A percentile compares a stretch with the other conserved stretches of the same genome.
phyloP scores from a whole-genome alignment of 2,113 vertebrate species.

The Geothlypis trichas region DNA sequence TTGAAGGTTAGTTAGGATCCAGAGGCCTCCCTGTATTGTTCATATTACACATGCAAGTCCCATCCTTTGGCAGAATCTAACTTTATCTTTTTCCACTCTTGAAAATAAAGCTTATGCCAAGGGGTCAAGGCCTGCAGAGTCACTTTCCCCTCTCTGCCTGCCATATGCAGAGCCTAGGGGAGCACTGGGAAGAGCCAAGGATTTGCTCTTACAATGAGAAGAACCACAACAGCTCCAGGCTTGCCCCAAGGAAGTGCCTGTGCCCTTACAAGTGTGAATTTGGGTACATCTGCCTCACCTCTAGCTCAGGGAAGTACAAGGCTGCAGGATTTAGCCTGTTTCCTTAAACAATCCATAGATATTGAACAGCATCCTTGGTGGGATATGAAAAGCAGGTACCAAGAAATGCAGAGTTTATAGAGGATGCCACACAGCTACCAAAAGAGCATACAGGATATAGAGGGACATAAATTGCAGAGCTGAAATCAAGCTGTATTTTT shows the following conservation, averaged over 20 bases:
- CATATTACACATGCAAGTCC: not conserved
- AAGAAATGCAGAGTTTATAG: not conserved
- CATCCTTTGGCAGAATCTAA: conserved; percentile 18
- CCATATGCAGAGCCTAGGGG: not conserved
- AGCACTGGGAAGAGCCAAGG: not conserved
- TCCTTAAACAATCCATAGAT: not conserved
- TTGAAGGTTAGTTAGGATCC: not conserved
- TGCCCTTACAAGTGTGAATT: not conserved
- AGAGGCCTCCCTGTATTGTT: not conserved
- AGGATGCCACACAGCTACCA: not conserved
- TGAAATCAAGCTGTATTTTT: conserved; percentile 50
- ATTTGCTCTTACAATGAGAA: not conserved
- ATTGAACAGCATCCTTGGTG: not conserved
- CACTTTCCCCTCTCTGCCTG: not conserved
- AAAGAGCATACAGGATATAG: not conserved
- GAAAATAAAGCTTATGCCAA: not conserved
- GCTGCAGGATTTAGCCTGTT: not conserved
- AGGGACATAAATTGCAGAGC: not conserved
- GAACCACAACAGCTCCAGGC: not conserved
- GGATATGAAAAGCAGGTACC: not conserved
- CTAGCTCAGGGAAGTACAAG: not conserved
- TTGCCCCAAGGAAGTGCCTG: rapidly evolving
- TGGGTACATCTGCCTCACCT: not conserved
- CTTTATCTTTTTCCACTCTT: not conserved
- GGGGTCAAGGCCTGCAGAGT: not conserved